Evolutionary conservation across 2,797 vertebrate species (phyloP).

Genomic region (Catamblyrhynchus diadema): DNA sequence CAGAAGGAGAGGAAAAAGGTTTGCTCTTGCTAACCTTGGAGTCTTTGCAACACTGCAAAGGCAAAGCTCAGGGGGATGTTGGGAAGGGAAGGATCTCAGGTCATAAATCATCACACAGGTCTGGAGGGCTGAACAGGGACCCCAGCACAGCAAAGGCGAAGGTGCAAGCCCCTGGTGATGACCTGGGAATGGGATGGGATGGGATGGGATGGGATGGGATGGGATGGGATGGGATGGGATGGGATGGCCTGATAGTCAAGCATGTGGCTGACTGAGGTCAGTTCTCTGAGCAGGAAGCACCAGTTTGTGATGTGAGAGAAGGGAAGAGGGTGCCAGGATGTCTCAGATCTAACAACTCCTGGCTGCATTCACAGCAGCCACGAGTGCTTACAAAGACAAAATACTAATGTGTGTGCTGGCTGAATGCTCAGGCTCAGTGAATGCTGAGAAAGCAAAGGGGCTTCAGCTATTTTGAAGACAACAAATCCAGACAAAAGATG

Average conservation of each 20-base stretch:
- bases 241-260: neutral
- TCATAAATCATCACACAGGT: accelerated
- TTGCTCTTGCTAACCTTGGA: neutral
- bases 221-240: no score
- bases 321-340: neutral
- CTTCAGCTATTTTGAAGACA: constrained; percentile 6
- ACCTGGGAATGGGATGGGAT: neutral
- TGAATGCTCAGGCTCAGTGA: neutral
- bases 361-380: neutral
- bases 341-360: neutral
- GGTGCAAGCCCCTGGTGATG: neutral
- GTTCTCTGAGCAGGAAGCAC: neutral
- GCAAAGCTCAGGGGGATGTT: neutral
- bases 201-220: neutral
- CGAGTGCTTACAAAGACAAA: neutral
- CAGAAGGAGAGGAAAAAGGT: neutral
- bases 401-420: neutral
- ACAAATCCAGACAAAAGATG: constrained; percentile 45
- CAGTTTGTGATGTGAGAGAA: neutral
- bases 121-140: neutral
- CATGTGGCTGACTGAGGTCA: neutral
- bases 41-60: accelerated
- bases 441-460: constrained; percentile 5
- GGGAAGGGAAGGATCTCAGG: neutral
- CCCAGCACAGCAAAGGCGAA: neutral